Percentiles rank a stretch among this genome's conserved stretches.
phyloP scores from a whole-genome alignment of 1,140 invertebrate genomes.

The Papilio glaucus region DNA sequence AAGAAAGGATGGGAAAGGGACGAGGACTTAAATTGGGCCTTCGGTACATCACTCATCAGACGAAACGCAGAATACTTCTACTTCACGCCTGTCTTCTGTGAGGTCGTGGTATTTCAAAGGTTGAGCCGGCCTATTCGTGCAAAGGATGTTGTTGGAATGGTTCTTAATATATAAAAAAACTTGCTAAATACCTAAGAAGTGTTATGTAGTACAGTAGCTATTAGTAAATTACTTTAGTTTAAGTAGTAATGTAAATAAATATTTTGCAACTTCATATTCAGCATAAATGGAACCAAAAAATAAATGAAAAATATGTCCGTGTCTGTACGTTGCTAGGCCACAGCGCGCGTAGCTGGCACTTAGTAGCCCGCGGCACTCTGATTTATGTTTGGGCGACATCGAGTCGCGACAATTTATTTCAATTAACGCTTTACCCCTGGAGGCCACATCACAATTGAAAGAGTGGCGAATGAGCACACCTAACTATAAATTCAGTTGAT shows the following conservation, averaged over 20 bases:
- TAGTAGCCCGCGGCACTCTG: conserved; percentile 78
- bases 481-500: background rate
- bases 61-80: no score
- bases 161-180: no score
- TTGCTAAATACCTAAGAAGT: no score
- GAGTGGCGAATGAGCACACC: conserved; percentile 10
- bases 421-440: conserved; percentile 73
- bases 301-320: conserved; percentile 32
- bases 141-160: no score
- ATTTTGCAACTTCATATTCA: background rate
- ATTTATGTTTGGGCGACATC: conserved; percentile 78
- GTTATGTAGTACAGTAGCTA: no score
- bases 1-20: no score
- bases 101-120: no score
- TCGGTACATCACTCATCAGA: no score
- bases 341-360: conserved; percentile 72
- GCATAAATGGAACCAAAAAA: background rate
- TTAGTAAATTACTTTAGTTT: no score
- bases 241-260: background rate
- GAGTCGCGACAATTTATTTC: conserved; percentile 81
- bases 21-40: no score
- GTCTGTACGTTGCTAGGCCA: conserved; percentile 50
- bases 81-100: no score
- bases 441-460: conserved; percentile 48
- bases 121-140: no score